A percentile compares a stretch with the other conserved stretches of the same genome.
Evolutionary conservation across 2,797 vertebrate species (phyloP).

Genomic region (Enteromius viviparus): DNA sequence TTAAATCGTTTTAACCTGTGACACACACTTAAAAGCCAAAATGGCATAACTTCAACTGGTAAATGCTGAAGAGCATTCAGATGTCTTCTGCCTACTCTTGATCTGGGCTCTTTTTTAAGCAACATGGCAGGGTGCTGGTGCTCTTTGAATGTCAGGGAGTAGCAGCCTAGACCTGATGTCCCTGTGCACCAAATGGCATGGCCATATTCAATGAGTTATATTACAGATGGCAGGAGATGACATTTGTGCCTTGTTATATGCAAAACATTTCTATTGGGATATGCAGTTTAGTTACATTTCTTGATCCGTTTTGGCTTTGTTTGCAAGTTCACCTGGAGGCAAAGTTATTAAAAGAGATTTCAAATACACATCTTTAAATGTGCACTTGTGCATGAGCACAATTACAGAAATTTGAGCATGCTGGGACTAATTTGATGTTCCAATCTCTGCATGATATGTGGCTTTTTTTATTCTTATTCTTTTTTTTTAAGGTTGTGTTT

Average conservation of each 20-base stretch:
- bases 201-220: conserved; percentile 45
- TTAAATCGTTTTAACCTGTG: conserved; percentile 4
- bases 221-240: conserved; percentile 48
- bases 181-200: conserved; percentile 52
- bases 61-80: conserved; percentile 46
- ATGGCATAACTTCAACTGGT: conserved; percentile 36
- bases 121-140: conserved; percentile 54
- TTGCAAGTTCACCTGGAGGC: conserved; percentile 10
- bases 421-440: background rate
- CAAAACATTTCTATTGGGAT: conserved; percentile 29
- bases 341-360: conserved; percentile 18
- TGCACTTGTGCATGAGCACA: background rate
- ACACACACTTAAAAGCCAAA: conserved; percentile 22
- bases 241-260: conserved; percentile 43
- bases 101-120: conserved; percentile 60
- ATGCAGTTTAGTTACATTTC: background rate
- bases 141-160: conserved; percentile 64
- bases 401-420: background rate
- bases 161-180: conserved; percentile 37
- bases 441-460: conserved; percentile 7
- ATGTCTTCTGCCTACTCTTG: conserved; percentile 53
- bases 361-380: conserved; percentile 3
- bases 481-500: background rate
- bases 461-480: background rate
- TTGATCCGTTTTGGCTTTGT: conserved; percentile 29